These are phyloP conservation scores for Oriolus oriolus DNA, from an alignment of 2,113 vertebrate species.

Conservation along the genomic window DNA sequence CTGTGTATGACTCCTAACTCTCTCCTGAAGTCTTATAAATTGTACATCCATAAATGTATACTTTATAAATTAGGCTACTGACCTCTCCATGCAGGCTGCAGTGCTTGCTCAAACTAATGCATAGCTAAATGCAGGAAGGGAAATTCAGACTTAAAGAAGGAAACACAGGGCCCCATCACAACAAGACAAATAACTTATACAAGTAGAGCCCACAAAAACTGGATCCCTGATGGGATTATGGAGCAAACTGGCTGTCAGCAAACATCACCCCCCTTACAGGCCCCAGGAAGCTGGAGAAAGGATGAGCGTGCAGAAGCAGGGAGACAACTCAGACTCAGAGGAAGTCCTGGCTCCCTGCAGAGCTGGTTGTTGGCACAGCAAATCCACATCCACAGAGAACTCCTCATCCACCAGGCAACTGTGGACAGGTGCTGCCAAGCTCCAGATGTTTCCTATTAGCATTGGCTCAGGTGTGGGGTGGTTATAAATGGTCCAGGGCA, in stretches of 20 bases:
- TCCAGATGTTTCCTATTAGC: background rate
- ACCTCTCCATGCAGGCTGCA: background rate
- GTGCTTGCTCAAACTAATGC: rapidly evolving
- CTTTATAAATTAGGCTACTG: background rate
- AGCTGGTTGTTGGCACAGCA: background rate
- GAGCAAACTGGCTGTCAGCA: background rate
- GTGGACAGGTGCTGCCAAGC: background rate
- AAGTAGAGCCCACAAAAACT: background rate
- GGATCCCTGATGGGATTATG: background rate
- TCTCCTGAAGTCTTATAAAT: background rate
- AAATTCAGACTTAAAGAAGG: background rate
- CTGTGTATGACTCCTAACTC: background rate
- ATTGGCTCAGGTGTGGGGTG: background rate
- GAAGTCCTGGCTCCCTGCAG: background rate
- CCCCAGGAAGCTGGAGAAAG: background rate
- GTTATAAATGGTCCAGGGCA: background rate
- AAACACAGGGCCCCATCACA: background rate
- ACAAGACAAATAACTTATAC: background rate
- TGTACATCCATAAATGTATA: background rate
- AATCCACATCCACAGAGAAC: background rate
- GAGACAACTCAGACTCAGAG: background rate
- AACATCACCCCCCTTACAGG: background rate
- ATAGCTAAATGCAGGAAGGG: background rate
- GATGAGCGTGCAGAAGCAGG: background rate
- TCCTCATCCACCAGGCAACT: background rate